These are phyloP conservation scores for Contarinia nasturtii DNA, from an alignment of 1,140 invertebrate genomes.

Conservation along the genomic window DNA sequence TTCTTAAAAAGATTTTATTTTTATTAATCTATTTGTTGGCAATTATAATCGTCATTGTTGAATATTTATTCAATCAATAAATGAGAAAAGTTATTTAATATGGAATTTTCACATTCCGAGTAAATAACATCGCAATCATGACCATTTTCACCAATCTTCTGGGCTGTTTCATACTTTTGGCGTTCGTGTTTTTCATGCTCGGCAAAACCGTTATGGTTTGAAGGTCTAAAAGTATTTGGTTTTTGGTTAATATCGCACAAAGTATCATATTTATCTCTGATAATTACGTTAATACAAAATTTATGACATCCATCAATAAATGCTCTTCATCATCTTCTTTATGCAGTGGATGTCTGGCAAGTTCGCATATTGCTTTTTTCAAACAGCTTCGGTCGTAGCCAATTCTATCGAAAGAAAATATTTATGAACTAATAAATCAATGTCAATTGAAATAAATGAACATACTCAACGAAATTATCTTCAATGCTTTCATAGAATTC, in stretches of 20 bases:
- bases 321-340: constrained; percentile 9
- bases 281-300: constrained; percentile 20
- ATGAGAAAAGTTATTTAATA: constrained; percentile 12
- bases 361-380: constrained; percentile 16
- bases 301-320: constrained; percentile 12
- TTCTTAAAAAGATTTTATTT: no score
- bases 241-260: background rate
- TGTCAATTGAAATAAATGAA: background rate
- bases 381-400: constrained; percentile 17
- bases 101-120: constrained; percentile 12
- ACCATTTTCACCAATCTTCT: constrained; percentile 13
- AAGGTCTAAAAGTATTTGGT: constrained; percentile 10
- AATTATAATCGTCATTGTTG: no score
- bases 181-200: constrained; percentile 10
- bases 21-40: no score
- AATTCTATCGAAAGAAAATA: constrained; percentile 4
- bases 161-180: constrained; percentile 16
- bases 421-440: background rate
- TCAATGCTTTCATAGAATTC: constrained; percentile 15
- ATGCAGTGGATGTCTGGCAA: constrained; percentile 17
- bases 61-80: background rate
- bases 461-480: constrained; percentile 7
- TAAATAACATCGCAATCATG: constrained; percentile 14
- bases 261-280: background rate
- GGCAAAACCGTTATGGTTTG: constrained; percentile 16